phyloP scores from a whole-genome alignment of 2,113 vertebrate species.

The Bubo bubo region DNA sequence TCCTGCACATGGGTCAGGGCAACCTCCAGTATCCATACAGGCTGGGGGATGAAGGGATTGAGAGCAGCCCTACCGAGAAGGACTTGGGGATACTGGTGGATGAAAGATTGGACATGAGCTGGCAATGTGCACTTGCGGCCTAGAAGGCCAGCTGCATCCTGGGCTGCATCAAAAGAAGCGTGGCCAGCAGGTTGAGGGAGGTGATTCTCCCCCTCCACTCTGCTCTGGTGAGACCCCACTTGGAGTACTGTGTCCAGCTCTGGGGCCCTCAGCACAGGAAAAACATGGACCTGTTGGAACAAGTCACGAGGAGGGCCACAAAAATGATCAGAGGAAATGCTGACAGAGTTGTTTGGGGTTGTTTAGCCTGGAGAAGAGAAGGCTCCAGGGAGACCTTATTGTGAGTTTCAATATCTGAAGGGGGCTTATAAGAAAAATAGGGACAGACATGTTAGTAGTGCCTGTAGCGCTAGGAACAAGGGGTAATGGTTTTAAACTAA shows the following conservation, averaged over 20 bases:
- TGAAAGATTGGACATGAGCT: neutral
- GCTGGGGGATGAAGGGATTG: neutral
- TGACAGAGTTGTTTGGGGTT: neutral
- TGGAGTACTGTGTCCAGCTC: neutral
- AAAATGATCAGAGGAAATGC: neutral
- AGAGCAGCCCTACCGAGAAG: neutral
- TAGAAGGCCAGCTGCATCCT: neutral
- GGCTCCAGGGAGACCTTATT: neutral
- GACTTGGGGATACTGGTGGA: neutral
- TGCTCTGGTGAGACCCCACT: neutral
- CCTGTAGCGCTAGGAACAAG: no score
- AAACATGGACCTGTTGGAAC: neutral
- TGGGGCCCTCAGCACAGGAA: accelerated
- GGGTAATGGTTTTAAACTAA: neutral
- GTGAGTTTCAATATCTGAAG: neutral
- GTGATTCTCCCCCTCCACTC: neutral
- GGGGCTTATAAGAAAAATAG: neutral
- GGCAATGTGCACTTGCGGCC: accelerated
- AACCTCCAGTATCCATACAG: no score
- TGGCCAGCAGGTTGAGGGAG: accelerated
- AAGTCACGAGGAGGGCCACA: neutral
- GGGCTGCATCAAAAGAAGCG: accelerated
- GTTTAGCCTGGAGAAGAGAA: neutral
- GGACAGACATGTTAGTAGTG: neutral
- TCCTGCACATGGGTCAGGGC: neutral